Conservation (phyloP, 2,113 vertebrate species). For the Sceloporus undulatus region DNA sequence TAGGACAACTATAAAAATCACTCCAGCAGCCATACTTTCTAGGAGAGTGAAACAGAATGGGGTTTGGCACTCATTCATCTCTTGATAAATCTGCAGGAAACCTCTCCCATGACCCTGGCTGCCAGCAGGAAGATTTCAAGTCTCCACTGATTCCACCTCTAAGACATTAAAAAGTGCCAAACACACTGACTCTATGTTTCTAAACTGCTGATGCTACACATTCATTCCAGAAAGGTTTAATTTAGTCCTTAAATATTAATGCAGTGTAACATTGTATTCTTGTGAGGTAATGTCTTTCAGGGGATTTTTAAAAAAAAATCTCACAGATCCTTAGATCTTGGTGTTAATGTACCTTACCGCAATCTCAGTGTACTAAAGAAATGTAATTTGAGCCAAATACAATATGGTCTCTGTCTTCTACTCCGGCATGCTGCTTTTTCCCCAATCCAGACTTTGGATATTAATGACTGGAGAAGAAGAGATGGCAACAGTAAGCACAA, state of each 20-base stretch:
- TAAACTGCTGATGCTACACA: slow-evolving; percentile 61
- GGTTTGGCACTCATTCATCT: slow-evolving; percentile 49
- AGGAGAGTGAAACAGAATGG: slow-evolving; percentile 34
- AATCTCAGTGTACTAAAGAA: background rate
- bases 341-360: slow-evolving; percentile 36
- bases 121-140: slow-evolving; percentile 58
- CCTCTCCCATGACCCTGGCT: slow-evolving; percentile 56
- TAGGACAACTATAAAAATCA: slow-evolving; percentile 41
- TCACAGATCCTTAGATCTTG: background rate
- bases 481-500: no score
- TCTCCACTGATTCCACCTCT: slow-evolving; percentile 54
- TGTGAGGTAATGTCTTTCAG: slow-evolving; percentile 70
- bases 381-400: slow-evolving; percentile 30
- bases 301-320: slow-evolving; percentile 43
- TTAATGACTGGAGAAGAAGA: no score
- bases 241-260: slow-evolving; percentile 65
- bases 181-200: slow-evolving; percentile 32
- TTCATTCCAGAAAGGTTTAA: slow-evolving; percentile 65
- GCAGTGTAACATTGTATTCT: slow-evolving; percentile 62
- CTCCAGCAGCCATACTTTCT: background rate
- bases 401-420: background rate
- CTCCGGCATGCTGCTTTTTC: background rate
- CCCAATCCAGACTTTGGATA: no score
- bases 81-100: slow-evolving; percentile 59
- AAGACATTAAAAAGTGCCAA: slow-evolving; percentile 52